A percentile compares a stretch with the other conserved stretches of the same genome.
Conservation (phyloP, 2,888 invertebrate genomes). For the Amphiduros pacificus region DNA sequence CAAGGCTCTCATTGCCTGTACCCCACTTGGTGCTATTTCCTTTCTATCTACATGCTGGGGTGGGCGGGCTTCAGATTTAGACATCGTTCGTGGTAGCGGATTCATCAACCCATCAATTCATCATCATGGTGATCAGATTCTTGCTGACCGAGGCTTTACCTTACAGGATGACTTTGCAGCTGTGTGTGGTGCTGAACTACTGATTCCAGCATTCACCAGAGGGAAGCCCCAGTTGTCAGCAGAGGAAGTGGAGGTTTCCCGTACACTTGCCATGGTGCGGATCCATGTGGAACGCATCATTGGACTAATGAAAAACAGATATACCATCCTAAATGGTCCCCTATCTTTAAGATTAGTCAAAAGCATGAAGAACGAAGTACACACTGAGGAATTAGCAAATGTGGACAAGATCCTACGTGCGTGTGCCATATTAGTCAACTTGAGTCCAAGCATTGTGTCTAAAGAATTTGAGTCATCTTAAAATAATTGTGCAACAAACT, state of each 20-base stretch:
- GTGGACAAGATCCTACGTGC: background rate
- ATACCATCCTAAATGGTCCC: constrained; percentile 26
- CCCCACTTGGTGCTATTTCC: background rate
- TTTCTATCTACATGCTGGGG: constrained; percentile 7
- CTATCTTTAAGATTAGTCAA: constrained; percentile 23
- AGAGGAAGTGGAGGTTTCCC: constrained; percentile 27
- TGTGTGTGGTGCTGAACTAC: constrained; percentile 24
- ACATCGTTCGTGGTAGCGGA: constrained; percentile 26
- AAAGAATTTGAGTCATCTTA: no score
- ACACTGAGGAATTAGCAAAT: background rate
- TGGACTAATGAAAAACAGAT: constrained; percentile 31
- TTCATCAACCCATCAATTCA: constrained; percentile 24
- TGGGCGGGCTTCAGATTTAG: constrained; percentile 17
- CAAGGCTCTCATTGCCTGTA: background rate
- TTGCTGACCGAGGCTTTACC: constrained; percentile 32
- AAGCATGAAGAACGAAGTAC: background rate
- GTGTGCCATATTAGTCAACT: background rate
- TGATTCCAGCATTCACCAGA: constrained; percentile 27
- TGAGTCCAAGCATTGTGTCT: background rate
- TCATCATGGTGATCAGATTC: constrained; percentile 29
- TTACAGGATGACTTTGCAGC: constrained; percentile 30
- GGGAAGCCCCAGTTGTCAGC: constrained; percentile 30
- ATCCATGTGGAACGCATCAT: constrained; percentile 33
- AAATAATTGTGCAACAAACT: no score
- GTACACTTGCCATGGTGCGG: constrained; percentile 23